These are phyloP conservation scores for Choloepus didactylus DNA, from an alignment of 2,797 vertebrate genomes.

Conservation along the genomic window DNA sequence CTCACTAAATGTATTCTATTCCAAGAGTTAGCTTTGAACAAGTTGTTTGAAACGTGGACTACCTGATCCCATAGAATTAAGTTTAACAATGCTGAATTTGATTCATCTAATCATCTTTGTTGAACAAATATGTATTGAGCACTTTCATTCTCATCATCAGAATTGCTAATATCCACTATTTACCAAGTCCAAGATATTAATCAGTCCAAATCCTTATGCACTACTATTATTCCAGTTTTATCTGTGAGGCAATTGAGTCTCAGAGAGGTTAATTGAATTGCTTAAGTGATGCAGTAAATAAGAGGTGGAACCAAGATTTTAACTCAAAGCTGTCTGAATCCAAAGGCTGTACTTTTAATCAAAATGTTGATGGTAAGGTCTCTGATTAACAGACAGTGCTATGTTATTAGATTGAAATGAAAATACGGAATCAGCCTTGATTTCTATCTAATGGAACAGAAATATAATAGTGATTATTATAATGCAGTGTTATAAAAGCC, in stretches of 20 bases:
- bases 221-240: not conserved
- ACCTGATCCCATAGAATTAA: not conserved
- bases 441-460: not conserved
- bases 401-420: not conserved
- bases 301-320: not conserved
- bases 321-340: not conserved
- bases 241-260: not conserved
- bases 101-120: not conserved
- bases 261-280: not conserved
- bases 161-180: not conserved
- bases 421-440: not conserved
- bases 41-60: not conserved
- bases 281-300: not conserved
- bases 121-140: not conserved
- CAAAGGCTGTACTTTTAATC: not conserved
- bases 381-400: not conserved
- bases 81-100: constrained; percentile 22
- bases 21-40: not conserved
- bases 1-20: not conserved
- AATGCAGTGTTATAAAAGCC: not conserved
- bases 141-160: not conserved
- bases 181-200: not conserved
- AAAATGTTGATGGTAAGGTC: not conserved
- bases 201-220: not conserved
- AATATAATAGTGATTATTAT: not conserved